Evolutionary conservation across 2,888 invertebrate species (phyloP), one percentile per base, ranked within the genome.

Genomic region (Cryptosula pallasiana): DNA sequence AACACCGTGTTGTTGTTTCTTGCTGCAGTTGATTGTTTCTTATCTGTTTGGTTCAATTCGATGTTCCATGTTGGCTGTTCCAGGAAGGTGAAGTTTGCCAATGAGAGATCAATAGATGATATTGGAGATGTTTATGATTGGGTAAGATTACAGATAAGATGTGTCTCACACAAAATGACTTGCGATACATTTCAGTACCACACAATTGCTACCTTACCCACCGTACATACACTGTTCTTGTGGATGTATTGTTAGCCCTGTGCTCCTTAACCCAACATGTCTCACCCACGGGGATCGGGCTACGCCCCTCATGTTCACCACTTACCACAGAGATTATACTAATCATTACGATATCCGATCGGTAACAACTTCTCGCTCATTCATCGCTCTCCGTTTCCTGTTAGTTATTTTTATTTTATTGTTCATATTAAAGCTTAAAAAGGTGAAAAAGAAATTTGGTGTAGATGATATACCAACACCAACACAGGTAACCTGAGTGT

Each of bases 41-140:
- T 63, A 3, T 27, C 29, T 29, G 63, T 63, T 63, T 63, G 63
- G 29, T 34, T 63, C n/a, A 5, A 5, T 57, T 5, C 5, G n/a
- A 5, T 57, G 57, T n/a, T 13, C 25, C 5, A 5, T 57, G 57
- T 57, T 57, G 13, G 45, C 45, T 57, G 32, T 63, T 63, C 63
- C 34, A 63, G 63, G 63, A 63, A 34, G 32, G 63, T 63, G 13
- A 63, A 63, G 63, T 63, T 63, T 32, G 63, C 63, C 5, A 63
- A 27, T 63, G 32, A 63, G n/a, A 27, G 63, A 32, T 25, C 25
- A 25, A 32, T 16, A 29, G 63, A 63, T 29, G 63, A 63, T 27
- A 32, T 2, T 63, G 63, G 5, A 2, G 63, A 63, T 34, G 63
- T 63, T 34, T 63, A 63, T 63, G 63, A 63, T 63, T 63, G 63